Evolutionary conservation across 2,797 vertebrate genomes (phyloP).

Genomic region (Staurois parvus): DNA sequence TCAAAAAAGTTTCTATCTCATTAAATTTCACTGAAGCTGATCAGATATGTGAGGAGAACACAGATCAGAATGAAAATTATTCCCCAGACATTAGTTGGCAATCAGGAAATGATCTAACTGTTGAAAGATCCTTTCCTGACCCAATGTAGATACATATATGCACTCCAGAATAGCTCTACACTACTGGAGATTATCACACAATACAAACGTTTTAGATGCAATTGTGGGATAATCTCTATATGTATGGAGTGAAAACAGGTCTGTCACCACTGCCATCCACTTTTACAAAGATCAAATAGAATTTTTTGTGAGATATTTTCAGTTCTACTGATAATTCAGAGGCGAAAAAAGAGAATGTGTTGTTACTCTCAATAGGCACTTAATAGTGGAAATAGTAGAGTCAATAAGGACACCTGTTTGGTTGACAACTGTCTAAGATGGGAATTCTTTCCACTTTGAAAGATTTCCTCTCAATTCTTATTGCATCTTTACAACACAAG

Average conservation of each 20-base stretch:
- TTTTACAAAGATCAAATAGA: background rate
- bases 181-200: background rate
- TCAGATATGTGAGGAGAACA: background rate
- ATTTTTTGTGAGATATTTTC: background rate
- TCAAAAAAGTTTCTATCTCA: background rate
- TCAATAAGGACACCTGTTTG: no score
- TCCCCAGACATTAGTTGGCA: background rate
- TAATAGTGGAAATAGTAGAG: no score
- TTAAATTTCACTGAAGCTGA: background rate
- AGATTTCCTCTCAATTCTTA: no score
- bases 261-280: background rate
- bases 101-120: background rate
- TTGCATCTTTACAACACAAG: no score
- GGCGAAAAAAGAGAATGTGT: no score
- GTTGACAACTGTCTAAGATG: no score
- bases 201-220: background rate
- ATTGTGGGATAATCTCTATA: background rate
- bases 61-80: background rate
- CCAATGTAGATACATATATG: background rate
- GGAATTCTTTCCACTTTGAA: no score
- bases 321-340: no score
- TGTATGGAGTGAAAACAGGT: background rate
- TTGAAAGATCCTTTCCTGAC: background rate
- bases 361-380: no score
- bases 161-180: background rate